Base-by-base conservation (phyloP, 2,888 invertebrate species). In the Drosophila melanosoma region DNA sequence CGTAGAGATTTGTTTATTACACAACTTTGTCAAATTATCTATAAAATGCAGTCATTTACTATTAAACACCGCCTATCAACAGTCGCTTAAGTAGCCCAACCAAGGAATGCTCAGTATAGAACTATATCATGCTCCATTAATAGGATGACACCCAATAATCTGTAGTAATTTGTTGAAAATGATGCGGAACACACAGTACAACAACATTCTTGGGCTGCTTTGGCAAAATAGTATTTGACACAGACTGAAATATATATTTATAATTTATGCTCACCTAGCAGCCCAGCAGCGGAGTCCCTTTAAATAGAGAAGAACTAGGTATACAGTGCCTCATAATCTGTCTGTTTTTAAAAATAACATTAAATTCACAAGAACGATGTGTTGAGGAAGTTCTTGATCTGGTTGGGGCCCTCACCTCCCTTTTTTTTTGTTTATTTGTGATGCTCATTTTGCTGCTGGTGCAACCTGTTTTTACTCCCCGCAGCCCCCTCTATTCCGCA, bases 201-300 rank as follows among this genome's bases (percentile, higher is more conserved):
- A 83, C 83, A 74, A 67, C 85, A 83, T 90, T 90, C 83, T 80
- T 79, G 62, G 64, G 66, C 81, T 82, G 82, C 76, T 88, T 74
- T 68, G 72, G 74, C 82, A 72, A 79, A 23, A 72, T 63, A 81
- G 74, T 81, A 71, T 85, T 74, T 87, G 89, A 90, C 88, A 90
- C 65, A 83, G 74, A 84, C 82, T 80, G 69, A 77, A 86, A 88
- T 89, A 82, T 89, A 82, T 87, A 76, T 86, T 76, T 85, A 84
- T 84, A 87, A 87, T 85, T 87, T 87, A 87, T 87, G 85, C 76
- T 63, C 69, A 86, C 88, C 81, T 86, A 76, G 68, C 54, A 60
- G 74, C 73, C 61, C 69, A 66, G 62, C 49, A 68, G 29, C 45
- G 62, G 42, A 48, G 60, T 76, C 87, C 80, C 80, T 84, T 84